Evolutionary conservation across 2,888 invertebrate genomes (phyloP).

Genomic region (Luperina testacea): DNA sequence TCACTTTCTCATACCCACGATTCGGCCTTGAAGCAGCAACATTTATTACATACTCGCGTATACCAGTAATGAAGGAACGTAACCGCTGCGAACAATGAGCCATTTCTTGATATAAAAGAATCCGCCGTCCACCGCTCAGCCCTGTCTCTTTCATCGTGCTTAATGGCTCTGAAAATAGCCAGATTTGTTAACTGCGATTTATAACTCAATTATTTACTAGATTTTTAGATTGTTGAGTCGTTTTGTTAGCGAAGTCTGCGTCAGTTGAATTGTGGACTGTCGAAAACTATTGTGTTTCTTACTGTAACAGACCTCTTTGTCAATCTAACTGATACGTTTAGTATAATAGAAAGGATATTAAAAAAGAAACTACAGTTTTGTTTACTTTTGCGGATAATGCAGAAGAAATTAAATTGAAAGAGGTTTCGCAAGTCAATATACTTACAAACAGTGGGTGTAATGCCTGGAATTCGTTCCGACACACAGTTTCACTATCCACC

Average conservation of each 20-base stretch:
- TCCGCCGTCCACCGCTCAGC: conserved; percentile 41
- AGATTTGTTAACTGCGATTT: conserved; percentile 65
- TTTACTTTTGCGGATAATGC: conserved; percentile 30
- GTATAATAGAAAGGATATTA: conserved; percentile 6
- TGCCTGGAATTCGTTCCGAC: conserved; percentile 22
- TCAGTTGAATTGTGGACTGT: conserved; percentile 35
- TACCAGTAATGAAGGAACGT: conserved; percentile 35
- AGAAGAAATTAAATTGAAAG: conserved; percentile 26
- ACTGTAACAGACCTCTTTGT: conserved; percentile 30
- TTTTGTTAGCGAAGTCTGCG: conserved; percentile 42
- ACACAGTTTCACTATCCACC: conserved; percentile 11
- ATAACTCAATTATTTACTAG: conserved; percentile 66
- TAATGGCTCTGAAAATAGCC: conserved; percentile 68
- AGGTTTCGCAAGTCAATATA: background rate
- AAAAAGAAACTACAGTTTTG: conserved; percentile 19
- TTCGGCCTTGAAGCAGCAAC: conserved; percentile 50
- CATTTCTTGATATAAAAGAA: conserved; percentile 67
- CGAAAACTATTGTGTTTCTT: conserved; percentile 46
- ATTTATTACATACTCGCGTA: conserved; percentile 43
- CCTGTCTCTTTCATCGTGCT: conserved; percentile 66
- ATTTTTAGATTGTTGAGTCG: conserved; percentile 60
- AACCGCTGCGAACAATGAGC: conserved; percentile 62
- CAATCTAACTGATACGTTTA: conserved; percentile 16
- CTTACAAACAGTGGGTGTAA: background rate
- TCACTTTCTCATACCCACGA: conserved; percentile 57